These are phyloP conservation scores for Brachionus asplanchnoidis DNA, from an alignment of 1,140 invertebrate genomes.

Conservation along the genomic window DNA sequence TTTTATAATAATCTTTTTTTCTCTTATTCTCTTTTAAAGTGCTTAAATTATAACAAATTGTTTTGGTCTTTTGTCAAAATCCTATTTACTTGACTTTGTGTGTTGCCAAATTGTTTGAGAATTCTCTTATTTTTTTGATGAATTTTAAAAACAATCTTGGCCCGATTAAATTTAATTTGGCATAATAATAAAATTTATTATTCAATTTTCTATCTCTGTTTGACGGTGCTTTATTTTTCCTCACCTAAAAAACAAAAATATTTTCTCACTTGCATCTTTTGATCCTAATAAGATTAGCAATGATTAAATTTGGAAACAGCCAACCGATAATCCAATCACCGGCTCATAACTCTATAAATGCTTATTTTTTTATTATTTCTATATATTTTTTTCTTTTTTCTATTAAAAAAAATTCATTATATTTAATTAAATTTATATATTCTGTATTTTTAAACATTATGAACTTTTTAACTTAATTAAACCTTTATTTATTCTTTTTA, in stretches of 20 bases:
- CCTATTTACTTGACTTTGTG: background rate
- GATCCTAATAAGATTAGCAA: background rate
- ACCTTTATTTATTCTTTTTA: no score
- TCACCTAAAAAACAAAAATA: background rate
- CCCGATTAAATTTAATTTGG: background rate
- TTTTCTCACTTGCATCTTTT: background rate
- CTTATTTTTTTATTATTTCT: background rate
- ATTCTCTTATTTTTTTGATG: slow-evolving; percentile 4
- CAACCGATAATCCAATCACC: background rate
- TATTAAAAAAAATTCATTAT: no score
- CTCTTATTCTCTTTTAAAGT: background rate
- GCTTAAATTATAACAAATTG: background rate
- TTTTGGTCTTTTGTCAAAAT: background rate
- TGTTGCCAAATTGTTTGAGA: background rate
- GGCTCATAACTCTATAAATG: background rate
- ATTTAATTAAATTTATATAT: no score
- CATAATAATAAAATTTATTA: background rate
- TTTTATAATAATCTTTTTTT: background rate
- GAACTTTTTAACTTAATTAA: no score
- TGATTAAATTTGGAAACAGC: background rate
- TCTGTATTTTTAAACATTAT: no score
- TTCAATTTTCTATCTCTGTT: background rate
- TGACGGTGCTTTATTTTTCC: background rate
- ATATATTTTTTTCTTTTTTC: no score
- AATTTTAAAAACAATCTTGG: background rate